Percentiles rank a stretch among this genome's conserved stretches.
phyloP scores from a whole-genome alignment of 2,797 vertebrate genomes.

The Pristis pectinata region DNA sequence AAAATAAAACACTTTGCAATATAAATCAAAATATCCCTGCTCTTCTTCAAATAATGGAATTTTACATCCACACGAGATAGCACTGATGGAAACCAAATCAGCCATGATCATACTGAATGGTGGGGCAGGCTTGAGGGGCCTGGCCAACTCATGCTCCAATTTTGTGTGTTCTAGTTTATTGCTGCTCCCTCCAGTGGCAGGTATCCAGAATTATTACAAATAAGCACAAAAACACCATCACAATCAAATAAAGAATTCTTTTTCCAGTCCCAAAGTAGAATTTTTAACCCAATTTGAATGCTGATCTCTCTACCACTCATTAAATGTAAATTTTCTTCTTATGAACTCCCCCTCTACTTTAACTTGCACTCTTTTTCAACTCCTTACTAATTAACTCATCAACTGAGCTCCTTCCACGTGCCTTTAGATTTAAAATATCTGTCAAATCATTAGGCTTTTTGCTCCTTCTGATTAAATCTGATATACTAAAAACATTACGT shows the following conservation, averaged over 20 bases:
- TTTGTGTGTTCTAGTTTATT: not conserved
- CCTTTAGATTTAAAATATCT: not conserved
- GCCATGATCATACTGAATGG: too few relatives aligned
- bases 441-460: not conserved
- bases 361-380: not conserved
- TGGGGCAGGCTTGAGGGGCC: too few relatives aligned
- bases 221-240: not conserved
- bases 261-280: not conserved
- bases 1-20: not conserved
- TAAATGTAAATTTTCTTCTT: not conserved
- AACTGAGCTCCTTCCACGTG: not conserved
- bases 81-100: too few relatives aligned
- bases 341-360: not conserved
- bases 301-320: not conserved
- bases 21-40: not conserved
- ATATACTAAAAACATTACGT: not conserved
- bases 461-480: not conserved
- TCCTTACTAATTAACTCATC: not conserved
- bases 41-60: not conserved
- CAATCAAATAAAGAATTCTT: not conserved
- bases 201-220: not conserved
- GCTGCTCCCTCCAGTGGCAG: not conserved
- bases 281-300: not conserved
- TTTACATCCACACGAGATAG: not conserved
- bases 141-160: not conserved